Evolutionary conservation across 2,113 vertebrate genomes (phyloP).

Genomic region (Coregonus clupeaformis): DNA sequence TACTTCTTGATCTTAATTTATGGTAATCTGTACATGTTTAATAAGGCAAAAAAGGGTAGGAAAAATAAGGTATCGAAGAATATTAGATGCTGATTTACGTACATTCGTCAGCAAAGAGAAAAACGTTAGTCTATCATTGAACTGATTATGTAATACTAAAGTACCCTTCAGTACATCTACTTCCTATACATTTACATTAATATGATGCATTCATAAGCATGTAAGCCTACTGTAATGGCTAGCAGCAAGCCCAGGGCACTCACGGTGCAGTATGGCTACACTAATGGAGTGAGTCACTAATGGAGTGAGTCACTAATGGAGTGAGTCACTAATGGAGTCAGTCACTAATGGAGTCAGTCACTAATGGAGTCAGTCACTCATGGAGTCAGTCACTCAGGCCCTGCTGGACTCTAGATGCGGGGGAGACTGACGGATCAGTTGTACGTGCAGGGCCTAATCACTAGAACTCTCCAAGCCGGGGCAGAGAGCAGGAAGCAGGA

Average conservation of each 20-base stretch:
- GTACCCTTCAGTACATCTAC: not conserved
- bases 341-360: too few relatives aligned
- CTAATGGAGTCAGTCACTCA: too few relatives aligned
- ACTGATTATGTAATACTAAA: not conserved
- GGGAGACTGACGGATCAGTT: not conserved
- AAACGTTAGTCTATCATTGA: too few relatives aligned
- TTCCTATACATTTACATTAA: not conserved
- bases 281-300: too few relatives aligned
- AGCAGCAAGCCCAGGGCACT: constrained; percentile 34
- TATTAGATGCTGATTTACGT: too few relatives aligned
- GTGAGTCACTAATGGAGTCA: too few relatives aligned
- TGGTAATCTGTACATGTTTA: too few relatives aligned
- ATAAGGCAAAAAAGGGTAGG: too few relatives aligned
- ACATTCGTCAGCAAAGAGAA: too few relatives aligned
- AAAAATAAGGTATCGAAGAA: too few relatives aligned
- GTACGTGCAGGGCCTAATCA: constrained; percentile 15
- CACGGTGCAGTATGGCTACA: not conserved
- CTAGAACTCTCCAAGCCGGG: constrained; percentile 20
- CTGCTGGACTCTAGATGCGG: not conserved
- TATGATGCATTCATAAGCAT: not conserved
- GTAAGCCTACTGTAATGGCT: constrained; percentile 1
- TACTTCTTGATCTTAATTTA: too few relatives aligned
- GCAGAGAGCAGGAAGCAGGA: constrained; percentile 22
- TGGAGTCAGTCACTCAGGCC: constrained; percentile 27
- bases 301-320: too few relatives aligned